Evolutionary conservation across 2,888 invertebrate genomes (phyloP).

Genomic region (Leptogaster cylindrica): DNA sequence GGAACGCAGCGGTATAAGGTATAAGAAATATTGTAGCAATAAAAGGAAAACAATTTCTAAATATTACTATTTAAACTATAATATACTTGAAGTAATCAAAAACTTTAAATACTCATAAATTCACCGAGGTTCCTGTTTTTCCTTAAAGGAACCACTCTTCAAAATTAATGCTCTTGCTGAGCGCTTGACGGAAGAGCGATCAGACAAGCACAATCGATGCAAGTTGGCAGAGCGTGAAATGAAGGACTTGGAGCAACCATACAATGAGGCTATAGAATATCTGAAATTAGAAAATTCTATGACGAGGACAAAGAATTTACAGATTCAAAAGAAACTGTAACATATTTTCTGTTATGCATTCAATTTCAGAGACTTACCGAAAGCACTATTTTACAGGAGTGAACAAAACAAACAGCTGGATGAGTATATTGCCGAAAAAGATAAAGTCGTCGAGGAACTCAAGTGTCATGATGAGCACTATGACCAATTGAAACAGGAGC

Average conservation of each 20-base stretch:
- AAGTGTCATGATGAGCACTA: slow-evolving; percentile 58
- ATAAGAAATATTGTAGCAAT: no score
- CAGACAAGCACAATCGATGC: slow-evolving; percentile 84
- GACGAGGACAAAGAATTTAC: slow-evolving; percentile 71
- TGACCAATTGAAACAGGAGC: slow-evolving; percentile 59
- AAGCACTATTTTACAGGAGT: slow-evolving; percentile 62
- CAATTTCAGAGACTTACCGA: no score
- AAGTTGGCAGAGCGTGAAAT: slow-evolving; percentile 83
- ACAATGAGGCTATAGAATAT: slow-evolving; percentile 78
- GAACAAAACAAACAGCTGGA: slow-evolving; percentile 67
- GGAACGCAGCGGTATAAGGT: slow-evolving; percentile 85
- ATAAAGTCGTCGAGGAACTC: slow-evolving; percentile 68
- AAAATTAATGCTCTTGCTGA: slow-evolving; percentile 77
- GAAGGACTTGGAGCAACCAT: slow-evolving; percentile 77
- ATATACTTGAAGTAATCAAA: not conserved
- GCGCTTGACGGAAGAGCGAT: slow-evolving; percentile 72
- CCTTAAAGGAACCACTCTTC: slow-evolving; percentile 74
- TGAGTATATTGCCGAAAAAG: slow-evolving; percentile 68
- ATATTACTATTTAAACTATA: not conserved
- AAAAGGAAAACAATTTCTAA: no score
- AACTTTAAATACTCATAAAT: not conserved
- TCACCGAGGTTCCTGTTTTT: not conserved
- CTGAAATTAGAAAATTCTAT: slow-evolving; percentile 81
- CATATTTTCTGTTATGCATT: no score
- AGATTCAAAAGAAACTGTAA: slow-evolving; percentile 73